These are phyloP conservation scores for Pachymerium ferrugineum DNA, from an alignment of 2,888 invertebrate species.

Conservation along the genomic window DNA sequence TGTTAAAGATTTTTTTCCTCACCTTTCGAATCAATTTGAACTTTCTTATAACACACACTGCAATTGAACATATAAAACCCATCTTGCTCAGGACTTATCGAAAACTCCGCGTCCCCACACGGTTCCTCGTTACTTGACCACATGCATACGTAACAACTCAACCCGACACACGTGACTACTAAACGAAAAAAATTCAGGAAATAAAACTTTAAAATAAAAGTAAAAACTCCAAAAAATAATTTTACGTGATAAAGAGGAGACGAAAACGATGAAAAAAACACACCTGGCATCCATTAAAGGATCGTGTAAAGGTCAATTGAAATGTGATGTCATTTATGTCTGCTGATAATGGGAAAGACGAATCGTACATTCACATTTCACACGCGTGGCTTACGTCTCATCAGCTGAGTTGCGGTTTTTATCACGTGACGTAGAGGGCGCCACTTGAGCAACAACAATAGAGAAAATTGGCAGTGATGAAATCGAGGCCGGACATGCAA, in stretches of 20 bases:
- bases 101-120: neutral
- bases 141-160: neutral
- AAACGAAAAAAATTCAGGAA: neutral
- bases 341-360: neutral
- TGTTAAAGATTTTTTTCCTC: too few species aligned
- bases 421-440: constrained; percentile 22
- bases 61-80: neutral
- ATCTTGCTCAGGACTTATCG: neutral
- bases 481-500: neutral
- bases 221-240: neutral
- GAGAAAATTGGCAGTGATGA: neutral
- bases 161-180: neutral
- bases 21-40: neutral
- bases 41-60: neutral
- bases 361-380: neutral
- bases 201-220: neutral
- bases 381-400: neutral
- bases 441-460: constrained; percentile 16
- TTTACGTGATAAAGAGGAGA: neutral
- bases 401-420: neutral
- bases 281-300: neutral
- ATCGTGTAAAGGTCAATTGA: neutral
- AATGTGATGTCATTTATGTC: neutral
- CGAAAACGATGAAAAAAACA: neutral
- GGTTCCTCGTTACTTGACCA: neutral